Evolutionary conservation across 2,113 vertebrate genomes (phyloP), one percentile per base, ranked within the genome.

Genomic region (Danionella cerebrum): DNA sequence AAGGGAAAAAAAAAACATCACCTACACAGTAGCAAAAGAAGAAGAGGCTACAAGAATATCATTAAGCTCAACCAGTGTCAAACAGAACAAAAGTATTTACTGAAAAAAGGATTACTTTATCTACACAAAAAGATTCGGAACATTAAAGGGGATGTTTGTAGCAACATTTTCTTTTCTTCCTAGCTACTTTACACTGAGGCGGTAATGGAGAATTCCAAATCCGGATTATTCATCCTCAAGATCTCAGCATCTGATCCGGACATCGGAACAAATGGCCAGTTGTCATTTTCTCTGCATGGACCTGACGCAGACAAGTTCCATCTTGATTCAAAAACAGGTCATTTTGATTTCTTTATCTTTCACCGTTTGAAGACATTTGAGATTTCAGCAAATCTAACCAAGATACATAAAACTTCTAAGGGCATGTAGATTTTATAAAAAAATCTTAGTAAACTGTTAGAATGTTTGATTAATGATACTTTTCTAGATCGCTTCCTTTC

Each of bases 261-360:
- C 0, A 45, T 88, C 0, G 94, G 94, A 36, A 89, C 88, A 41
- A 97, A 96, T 0, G 91, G 92, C 10, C 92, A 91, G 78, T 80
- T 98, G 62, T 90, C 89, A 0, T 98, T 92, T 70, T 92, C 89
- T 16, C 92, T 98, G 22, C 93, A 94, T 0, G 96, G 96, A 0
- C 90, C 89, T 0, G 86, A 92, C 0, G 88, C 93, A 0, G 88
- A 94, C 73, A 91, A 91, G 72, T 98, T 98, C 80, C 89, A 86
- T 39, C 79, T 98, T 52, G 87, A 97, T 66, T 86, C 86, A 0
- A 85, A 89, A 21, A 94, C 93, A 78, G 96, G 96, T 98, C 80
- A 73, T 80, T 77, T 4, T n/a, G 5, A 18, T 54, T 14, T 29
- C 5, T 45, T 38, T 5, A 70, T 75, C 72, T 58, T 53, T 1